Base-by-base conservation (phyloP, 2,113 vertebrate genomes). In the Pica pica region DNA sequence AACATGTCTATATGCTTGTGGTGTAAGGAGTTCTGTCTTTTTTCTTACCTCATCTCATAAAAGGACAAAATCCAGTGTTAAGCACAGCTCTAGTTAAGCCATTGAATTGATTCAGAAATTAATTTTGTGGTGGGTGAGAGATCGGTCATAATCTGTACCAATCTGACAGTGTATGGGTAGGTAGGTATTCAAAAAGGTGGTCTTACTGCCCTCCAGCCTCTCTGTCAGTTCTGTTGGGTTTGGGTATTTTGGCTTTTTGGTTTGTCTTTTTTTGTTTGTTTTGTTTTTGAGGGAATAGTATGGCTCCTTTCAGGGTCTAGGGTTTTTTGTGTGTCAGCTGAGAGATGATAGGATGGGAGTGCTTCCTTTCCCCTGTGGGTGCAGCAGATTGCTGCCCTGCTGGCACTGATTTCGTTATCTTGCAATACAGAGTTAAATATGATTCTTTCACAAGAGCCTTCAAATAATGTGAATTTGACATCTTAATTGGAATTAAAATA, bases 111-210 rank as follows among this genome's bases (percentile, higher is more conserved):
- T 55, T 53, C 13, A 69, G 59, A 76, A 70, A 47, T 61, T 5
- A 30, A 27, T 61, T 63, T 77, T 77, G 59, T 69, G 30, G 3
- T 47, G 19, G 0, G 11, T 70, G 46, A 47, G 35, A 86, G 39
- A 27, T 33, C 61, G 35, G 4, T 85, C 0, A 0, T 46, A 44
- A 21, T 26, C 46, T 83, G 41, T 16, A 27, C 35, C 42, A n/a
- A 11, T 47, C 42, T 60, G 22, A 10, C 7, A n/a, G 16, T 18
- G 7, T 49, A 35, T 53, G 57, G 27, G 30, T 44, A 80, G 27
- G 30, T 44, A 80, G 69, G 22, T 77, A 22, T 81, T 88, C 31
- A 83, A 2, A 83, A 69, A 71, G 24, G 19, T 12, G 57, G 13
- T 59, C 16, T 55, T 44, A 39, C 24, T 61, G 23, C 35, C 18